Base-by-base conservation (phyloP, 2,113 vertebrate species). In the Brachypteracias leptosomus region DNA sequence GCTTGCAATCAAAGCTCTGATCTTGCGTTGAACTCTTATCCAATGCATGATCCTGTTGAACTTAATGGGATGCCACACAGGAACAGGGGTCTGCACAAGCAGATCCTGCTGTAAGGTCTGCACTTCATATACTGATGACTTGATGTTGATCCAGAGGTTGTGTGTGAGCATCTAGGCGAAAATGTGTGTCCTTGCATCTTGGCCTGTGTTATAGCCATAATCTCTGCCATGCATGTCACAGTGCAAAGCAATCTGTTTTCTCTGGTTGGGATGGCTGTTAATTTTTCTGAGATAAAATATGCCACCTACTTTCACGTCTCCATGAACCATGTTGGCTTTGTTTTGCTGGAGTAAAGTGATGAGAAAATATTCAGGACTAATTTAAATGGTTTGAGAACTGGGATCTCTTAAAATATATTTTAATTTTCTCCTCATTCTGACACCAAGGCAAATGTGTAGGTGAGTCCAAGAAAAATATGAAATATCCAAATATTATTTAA, bases 401-500 rank as follows among this genome's bases (percentile, higher is more conserved):
- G 52, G 55, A 92, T 89, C 40, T 54, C 83, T 93, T 88, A 77
- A 93, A 95, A 73, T 75, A 49, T 54, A 80, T 88, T 79, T 80
- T 28, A n/a, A 89, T 89, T 95, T 86, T 74, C 63, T 95, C 72
- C 46, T 92, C n/a, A 29, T 95, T 82, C 84, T 97, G 92, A 88
- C 95, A 91, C 11, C 51, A 68, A 85, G 35, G 38, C 73, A 92
- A 54, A 89, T 72, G 35, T 71, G 75, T 81, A 91, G 80, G 68
- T 93, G 77, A 95, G 75, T 96, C 95, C 97, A 97, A 97, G 82
- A 95, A 95, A 97, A 98, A 95, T 66, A 97, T 36, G 77, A 86
- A 97, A 92, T 79, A 94, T 66, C 85, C 79, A 97, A 97, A 97
- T 97, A 90, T 96, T 96, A 95, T 93, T 95, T 96, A 97, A 92